phyloP scores from a whole-genome alignment of 1,140 invertebrate genomes.

The Aphidius ervi region DNA sequence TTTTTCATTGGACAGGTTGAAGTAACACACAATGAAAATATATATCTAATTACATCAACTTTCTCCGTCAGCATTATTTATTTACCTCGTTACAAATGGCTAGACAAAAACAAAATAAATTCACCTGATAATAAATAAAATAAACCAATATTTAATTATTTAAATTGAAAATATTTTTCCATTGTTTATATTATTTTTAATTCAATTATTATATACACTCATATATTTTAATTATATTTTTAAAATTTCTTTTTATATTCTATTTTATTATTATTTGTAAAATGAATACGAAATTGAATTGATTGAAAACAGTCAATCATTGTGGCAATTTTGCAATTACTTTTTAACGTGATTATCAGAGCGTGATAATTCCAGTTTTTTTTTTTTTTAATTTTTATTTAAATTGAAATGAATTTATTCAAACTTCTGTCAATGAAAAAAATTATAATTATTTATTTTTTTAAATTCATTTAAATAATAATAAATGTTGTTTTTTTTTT shows the following conservation, averaged over 20 bases:
- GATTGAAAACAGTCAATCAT: slow-evolving; percentile 9
- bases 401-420: neutral
- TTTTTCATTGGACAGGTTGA: slow-evolving; percentile 10
- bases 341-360: slow-evolving; percentile 19
- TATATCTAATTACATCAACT: slow-evolving; percentile 26
- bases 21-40: slow-evolving; percentile 9
- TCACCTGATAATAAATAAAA: too few relatives aligned
- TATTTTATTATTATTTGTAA: neutral
- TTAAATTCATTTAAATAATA: neutral
- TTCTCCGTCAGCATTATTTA: slow-evolving; percentile 23
- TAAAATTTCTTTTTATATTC: too few relatives aligned
- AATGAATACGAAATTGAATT: slow-evolving; percentile 1
- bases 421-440: neutral
- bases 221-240: neutral
- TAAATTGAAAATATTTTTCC: too few relatives aligned
- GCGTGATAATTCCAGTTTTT: slow-evolving; percentile 16
- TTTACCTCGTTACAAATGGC: slow-evolving; percentile 19
- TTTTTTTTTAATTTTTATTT: neutral
- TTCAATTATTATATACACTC: neutral
- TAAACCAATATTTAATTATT: too few relatives aligned
- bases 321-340: neutral
- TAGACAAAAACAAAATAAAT: neutral
- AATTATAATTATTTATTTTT: slow-evolving; percentile 1
- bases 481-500: neutral
- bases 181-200: neutral